Evolutionary conservation across 2,797 vertebrate genomes (phyloP).

Genomic region (Crocidura indochinensis): DNA sequence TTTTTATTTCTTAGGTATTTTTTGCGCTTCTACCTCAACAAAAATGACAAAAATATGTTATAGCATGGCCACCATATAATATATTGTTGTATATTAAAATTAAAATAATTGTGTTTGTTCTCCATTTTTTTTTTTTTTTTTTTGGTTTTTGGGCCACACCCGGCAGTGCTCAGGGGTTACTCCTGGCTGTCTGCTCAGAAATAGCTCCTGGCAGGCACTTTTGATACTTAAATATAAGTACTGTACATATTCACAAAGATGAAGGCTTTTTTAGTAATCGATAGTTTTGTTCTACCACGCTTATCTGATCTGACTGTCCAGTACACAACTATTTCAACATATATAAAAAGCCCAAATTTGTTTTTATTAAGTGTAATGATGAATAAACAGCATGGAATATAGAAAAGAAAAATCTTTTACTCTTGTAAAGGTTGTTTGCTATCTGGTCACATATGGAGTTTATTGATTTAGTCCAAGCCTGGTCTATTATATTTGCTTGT

Average conservation of each 20-base stretch:
- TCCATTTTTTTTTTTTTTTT: too few relatives aligned
- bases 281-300: background rate
- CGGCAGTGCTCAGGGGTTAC: too few relatives aligned
- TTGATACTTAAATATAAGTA: background rate
- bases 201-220: too few relatives aligned
- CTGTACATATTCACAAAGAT: background rate
- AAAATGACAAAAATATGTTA: background rate
- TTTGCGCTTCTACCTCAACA: background rate
- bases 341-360: background rate
- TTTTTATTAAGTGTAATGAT: background rate
- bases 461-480: slow-evolving; percentile 24
- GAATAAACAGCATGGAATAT: background rate
- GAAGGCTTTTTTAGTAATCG: background rate
- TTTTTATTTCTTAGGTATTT: background rate
- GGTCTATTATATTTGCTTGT: slow-evolving; percentile 13
- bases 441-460: background rate
- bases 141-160: too few relatives aligned
- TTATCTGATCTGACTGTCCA: background rate
- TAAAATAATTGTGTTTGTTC: background rate
- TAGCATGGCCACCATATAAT: background rate
- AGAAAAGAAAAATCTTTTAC: background rate
- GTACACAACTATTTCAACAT: background rate
- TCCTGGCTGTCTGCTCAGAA: too few relatives aligned
- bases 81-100: background rate
- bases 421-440: slow-evolving; percentile 12